Base-by-base conservation (phyloP, 2,888 invertebrate genomes). In the Suillia variegata region DNA sequence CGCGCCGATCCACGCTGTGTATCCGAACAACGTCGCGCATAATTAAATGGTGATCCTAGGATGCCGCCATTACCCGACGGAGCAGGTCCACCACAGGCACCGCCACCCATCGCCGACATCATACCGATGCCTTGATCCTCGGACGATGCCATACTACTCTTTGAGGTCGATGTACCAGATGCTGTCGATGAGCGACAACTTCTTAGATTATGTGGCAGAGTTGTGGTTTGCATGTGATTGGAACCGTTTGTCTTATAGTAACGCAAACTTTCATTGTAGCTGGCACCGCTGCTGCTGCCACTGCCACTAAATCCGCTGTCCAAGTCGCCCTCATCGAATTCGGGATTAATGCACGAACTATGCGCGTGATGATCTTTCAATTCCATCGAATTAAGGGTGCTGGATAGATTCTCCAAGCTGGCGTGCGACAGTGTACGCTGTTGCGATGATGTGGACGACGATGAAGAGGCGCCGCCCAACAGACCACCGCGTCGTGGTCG, bases 281-380 rank as follows among this genome's bases (percentile, higher is more conserved):
- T 92, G 81, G 90, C 91, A 76, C 91, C 91, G 81, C 91, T 91
- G 75, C 91, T 91, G 84, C 92, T 92, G 70, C 82, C 82, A 66
- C 82, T 82, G 83, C 82, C 82, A 64, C 82, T 82, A 82, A 92
- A 92, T 59, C 92, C 92, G 79, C 91, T 91, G 82, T 92, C 92
- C 77, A 91, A 85, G 80, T 91, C 91, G 42, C 82, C 82, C 69
- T 82, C 81, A 62, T 81, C 82, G 62, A 81, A 81, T 59, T 81
- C 81, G 6, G 80, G 78, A 68, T 81, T 82, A 61, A 80, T 79
- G 72, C 80, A 80, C 62, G 81, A 81, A 62, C 71, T 77, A 53
- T 73, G 68, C 26, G 71, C 66, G 59, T 80, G 80, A n/a, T n/a
- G n/a, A 63, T 82, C 82, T 73, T 82, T 82, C 33, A 81, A 70